phyloP scores from a whole-genome alignment of 2,797 vertebrate species.

The Coccyzus lansbergi region DNA sequence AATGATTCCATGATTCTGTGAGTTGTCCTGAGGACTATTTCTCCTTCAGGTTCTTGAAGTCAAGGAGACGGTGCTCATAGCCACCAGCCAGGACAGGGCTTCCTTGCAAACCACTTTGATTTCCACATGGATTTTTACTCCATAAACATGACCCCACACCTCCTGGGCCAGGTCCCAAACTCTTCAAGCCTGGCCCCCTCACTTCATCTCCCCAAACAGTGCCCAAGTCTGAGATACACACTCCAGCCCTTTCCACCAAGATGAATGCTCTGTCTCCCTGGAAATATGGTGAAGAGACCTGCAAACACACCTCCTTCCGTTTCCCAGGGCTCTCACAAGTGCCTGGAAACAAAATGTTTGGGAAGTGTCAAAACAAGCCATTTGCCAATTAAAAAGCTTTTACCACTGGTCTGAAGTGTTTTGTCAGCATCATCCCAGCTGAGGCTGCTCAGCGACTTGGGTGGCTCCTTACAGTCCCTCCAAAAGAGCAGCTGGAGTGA shows the following conservation, averaged over 20 bases:
- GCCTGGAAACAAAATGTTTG: neutral
- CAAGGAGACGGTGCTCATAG: neutral
- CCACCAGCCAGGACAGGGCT: neutral
- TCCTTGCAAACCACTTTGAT: neutral
- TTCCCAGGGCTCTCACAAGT: neutral
- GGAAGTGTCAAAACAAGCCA: neutral
- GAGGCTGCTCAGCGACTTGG: neutral
- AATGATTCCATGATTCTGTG: too few relatives aligned
- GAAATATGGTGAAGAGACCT: too few relatives aligned
- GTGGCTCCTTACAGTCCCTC: neutral
- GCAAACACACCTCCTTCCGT: neutral
- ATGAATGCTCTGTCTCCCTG: neutral
- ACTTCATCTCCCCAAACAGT: accelerated
- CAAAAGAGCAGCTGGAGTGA: too few relatives aligned
- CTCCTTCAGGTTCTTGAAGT: neutral
- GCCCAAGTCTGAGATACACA: too few relatives aligned
- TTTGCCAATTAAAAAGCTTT: neutral
- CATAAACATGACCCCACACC: neutral
- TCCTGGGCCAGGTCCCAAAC: too few relatives aligned
- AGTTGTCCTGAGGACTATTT: neutral
- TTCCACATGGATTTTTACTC: neutral
- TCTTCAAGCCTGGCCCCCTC: neutral
- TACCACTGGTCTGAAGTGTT: neutral
- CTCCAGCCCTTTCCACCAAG: accelerated
- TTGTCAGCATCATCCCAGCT: neutral